Conservation (phyloP, 2,888 invertebrate genomes). For the Volucella bombylans region DNA sequence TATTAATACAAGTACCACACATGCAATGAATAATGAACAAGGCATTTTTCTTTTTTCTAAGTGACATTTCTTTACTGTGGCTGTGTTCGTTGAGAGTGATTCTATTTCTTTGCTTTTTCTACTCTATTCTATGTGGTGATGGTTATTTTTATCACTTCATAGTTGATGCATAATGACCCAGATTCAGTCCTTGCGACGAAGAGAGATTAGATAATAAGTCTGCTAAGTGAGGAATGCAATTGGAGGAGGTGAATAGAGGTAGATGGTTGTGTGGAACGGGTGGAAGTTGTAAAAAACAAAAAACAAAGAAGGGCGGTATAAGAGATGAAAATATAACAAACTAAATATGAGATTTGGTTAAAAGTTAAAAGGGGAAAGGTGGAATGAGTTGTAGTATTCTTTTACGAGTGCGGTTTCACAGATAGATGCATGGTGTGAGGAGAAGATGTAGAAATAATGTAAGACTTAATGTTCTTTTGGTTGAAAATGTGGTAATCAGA, state of each 20-base stretch:
- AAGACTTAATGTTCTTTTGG: slow-evolving; percentile 46
- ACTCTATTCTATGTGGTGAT: slow-evolving; percentile 34
- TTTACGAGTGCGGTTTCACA: slow-evolving; percentile 38
- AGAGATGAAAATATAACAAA: slow-evolving; percentile 53
- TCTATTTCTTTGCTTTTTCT: slow-evolving; percentile 18
- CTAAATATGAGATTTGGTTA: slow-evolving; percentile 4
- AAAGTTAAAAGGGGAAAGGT: slow-evolving; percentile 3
- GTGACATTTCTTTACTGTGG: slow-evolving; percentile 63
- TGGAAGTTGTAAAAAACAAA: slow-evolving; percentile 17
- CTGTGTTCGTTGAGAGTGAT: slow-evolving; percentile 21
- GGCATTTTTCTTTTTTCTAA: slow-evolving; percentile 41
- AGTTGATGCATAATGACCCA: slow-evolving; percentile 74
- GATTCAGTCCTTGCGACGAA: slow-evolving; percentile 70
- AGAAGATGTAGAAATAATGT: slow-evolving; percentile 21
- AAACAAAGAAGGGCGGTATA: slow-evolving; percentile 52
- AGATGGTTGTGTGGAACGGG: neutral
- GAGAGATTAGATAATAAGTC: slow-evolving; percentile 73
- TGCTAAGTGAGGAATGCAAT: slow-evolving; percentile 72
- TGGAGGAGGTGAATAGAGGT: slow-evolving; percentile 49
- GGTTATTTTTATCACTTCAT: slow-evolving; percentile 73
- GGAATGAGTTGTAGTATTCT: slow-evolving; percentile 13
- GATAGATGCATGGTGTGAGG: neutral
- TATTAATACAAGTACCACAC: slow-evolving; percentile 51
- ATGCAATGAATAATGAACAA: slow-evolving; percentile 36
- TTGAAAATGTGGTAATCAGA: slow-evolving; percentile 40